Base-by-base conservation (phyloP, 2,113 vertebrate species). In the Tretioscincus oriximinensis region DNA sequence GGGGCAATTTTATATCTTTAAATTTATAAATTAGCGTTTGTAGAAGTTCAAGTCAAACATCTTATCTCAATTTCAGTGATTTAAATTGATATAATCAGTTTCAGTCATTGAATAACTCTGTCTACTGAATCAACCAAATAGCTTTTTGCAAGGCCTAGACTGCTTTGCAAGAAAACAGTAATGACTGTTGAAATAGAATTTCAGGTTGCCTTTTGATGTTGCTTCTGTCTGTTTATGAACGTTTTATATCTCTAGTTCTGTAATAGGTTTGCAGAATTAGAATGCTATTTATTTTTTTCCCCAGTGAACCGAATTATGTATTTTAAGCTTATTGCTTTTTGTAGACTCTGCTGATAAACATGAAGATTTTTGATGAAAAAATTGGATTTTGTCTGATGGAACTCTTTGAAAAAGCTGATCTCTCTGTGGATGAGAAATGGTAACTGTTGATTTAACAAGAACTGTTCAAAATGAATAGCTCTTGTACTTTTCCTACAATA, bases 401-500 rank as follows among this genome's bases (percentile, higher is more conserved):
- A 8, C 93, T 99, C 83, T 96, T 99, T 84, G 90, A 92, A 79
- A 95, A 92, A 91, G 93, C 83, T 60, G 94, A 97, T 68, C 86
- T 94, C 70, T 94, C 94, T 5, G 90, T 89, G 51, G 88, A 94
- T 77, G 92, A 86, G 10, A 77, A 63, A 10, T 99, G 98, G 98
- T 99, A 94, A 82, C 94, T 92, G 77, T 69, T 9, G 26, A 51
- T 49, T 54, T 80, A 58, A 58, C 54, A 58, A 58, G 11, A 58
- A 58, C 1, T 26, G 45, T 83, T 78, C 64, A 0, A 0, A 24
- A 80, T 41, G 49, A 64, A 21, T 76, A 31, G 9, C 16, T 28
- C 24, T 70, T 51, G 1, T 1, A 5, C 20, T 41, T 35, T 4
- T 12, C 1, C 22, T 9, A 20, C 5, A 4, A 20, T 67, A 66